A percentile compares a stretch with the other conserved stretches of the same genome.
Evolutionary conservation across 2,888 invertebrate genomes (phyloP).

Genomic region (Entomobrya multifasciata): DNA sequence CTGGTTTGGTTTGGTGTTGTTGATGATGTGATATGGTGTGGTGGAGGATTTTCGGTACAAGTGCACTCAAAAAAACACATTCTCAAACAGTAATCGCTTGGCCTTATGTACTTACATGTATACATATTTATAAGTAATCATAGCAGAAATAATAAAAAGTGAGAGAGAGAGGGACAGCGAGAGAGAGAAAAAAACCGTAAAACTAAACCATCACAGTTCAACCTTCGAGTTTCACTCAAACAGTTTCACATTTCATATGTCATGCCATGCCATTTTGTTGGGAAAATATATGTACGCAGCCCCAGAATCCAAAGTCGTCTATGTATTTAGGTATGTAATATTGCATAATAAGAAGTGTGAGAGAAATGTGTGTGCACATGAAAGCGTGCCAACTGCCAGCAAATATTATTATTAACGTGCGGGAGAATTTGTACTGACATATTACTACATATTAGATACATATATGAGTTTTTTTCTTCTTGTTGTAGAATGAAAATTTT

Average conservation of each 20-base stretch:
- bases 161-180: not conserved
- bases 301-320: not conserved
- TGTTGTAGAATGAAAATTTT: not conserved
- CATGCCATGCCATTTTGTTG: constrained; percentile 17
- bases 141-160: not conserved
- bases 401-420: constrained; percentile 62
- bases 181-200: not conserved
- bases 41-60: constrained; percentile 50
- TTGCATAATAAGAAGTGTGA: constrained; percentile 7
- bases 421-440: constrained; percentile 47
- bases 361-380: constrained; percentile 10
- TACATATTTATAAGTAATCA: not conserved
- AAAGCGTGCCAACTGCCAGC: constrained; percentile 65
- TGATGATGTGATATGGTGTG: constrained; percentile 1
- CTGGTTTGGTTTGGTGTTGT: not conserved
- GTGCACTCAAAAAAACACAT: constrained; percentile 48
- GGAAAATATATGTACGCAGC: not conserved
- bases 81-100: constrained; percentile 3
- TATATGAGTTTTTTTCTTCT: constrained; percentile 1
- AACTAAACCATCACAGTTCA: constrained; percentile 9
- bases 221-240: not conserved
- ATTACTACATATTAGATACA: constrained; percentile 3
- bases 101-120: constrained; percentile 15
- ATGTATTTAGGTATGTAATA: no score
- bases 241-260: constrained; percentile 35